Conservation (phyloP, 2,113 vertebrate species). For the Scomber scombrus region DNA sequence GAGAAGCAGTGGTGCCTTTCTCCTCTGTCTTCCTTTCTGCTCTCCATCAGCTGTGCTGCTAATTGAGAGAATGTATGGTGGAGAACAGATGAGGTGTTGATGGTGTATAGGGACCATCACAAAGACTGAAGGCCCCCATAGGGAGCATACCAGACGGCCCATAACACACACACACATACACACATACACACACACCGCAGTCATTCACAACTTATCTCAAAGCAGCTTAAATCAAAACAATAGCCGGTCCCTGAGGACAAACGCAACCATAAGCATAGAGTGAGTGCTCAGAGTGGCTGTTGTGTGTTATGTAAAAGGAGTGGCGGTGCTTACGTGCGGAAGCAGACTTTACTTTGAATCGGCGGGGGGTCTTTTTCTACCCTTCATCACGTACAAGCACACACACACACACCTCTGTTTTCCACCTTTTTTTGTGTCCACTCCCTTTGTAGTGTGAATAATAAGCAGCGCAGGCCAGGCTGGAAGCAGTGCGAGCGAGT, state of each 20-base stretch:
- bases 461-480: constrained; percentile 14
- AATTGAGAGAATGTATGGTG: constrained; percentile 86
- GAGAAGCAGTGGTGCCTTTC: constrained; percentile 8
- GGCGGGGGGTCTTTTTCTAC: constrained; percentile 55
- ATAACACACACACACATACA: constrained; percentile 53
- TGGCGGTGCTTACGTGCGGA: constrained; percentile 29
- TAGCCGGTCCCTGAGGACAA: constrained; percentile 66
- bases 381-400: constrained; percentile 23
- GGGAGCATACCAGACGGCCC: constrained; percentile 80
- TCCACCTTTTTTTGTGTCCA: constrained; percentile 35
- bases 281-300: constrained; percentile 3
- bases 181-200: constrained; percentile 41
- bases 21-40: constrained; percentile 43
- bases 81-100: constrained; percentile 88
- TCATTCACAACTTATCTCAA: constrained; percentile 54
- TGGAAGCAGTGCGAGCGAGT: constrained; percentile 32
- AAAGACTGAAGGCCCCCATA: constrained; percentile 86
- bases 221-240: constrained; percentile 73
- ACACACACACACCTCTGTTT: constrained; percentile 30
- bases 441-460: constrained; percentile 70
- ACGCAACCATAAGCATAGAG: constrained; percentile 51
- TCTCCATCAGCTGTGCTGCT: constrained; percentile 72
- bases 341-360: constrained; percentile 68
- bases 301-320: constrained; percentile 65
- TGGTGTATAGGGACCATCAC: constrained; percentile 85